Evolutionary conservation across 2,113 vertebrate genomes (phyloP).

Genomic region (Hystrix brachyura): DNA sequence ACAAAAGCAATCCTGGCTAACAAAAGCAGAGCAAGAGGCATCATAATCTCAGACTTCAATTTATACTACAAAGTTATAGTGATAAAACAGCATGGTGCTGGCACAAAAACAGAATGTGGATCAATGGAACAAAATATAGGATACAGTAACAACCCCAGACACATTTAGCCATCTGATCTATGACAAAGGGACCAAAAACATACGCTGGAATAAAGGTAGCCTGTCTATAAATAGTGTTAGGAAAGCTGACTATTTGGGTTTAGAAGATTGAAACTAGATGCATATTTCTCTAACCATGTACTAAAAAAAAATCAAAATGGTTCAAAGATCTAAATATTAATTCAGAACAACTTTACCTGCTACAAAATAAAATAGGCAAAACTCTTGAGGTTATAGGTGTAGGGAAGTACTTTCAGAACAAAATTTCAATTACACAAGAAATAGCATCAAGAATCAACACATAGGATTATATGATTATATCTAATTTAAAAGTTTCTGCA

Average conservation of each 20-base stretch:
- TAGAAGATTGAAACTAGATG: neutral
- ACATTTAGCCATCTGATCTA: neutral
- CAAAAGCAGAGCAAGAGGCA: neutral
- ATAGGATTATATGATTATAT: neutral
- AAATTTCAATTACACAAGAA: neutral
- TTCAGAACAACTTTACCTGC: neutral
- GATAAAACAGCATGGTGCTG: neutral
- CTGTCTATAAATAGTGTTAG: neutral
- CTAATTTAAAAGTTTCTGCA: neutral
- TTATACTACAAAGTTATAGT: neutral
- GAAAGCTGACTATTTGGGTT: neutral
- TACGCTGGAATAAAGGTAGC: neutral
- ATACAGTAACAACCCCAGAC: neutral
- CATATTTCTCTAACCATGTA: neutral
- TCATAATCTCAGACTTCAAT: neutral
- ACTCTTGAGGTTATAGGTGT: neutral
- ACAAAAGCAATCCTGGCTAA: neutral
- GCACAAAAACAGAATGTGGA: neutral
- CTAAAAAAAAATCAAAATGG: neutral
- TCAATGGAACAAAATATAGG: neutral
- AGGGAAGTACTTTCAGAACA: neutral
- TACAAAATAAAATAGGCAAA: neutral
- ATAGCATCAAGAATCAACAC: neutral
- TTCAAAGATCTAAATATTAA: neutral
- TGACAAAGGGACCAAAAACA: neutral